Evolutionary conservation across 1,140 invertebrate species (phyloP).

Genomic region (Bombus balteatus): DNA sequence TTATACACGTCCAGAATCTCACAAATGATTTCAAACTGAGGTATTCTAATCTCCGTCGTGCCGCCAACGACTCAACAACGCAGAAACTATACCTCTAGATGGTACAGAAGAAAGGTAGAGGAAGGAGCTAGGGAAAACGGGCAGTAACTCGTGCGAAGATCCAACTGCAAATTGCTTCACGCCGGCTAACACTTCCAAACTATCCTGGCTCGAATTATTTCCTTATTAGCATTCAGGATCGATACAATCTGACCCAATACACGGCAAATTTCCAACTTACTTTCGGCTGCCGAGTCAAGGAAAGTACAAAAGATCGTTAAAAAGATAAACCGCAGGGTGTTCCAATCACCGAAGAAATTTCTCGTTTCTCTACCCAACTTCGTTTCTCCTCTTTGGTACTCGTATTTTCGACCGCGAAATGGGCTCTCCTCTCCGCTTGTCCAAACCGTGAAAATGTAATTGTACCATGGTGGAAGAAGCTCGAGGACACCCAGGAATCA

Average conservation of each 20-base stretch:
- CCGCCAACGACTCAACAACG: background rate
- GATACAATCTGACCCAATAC: conserved; percentile 38
- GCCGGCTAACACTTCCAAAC: background rate
- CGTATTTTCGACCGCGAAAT: conserved; percentile 48
- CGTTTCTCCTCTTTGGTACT: background rate
- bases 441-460: conserved; percentile 59
- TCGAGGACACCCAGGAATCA: conserved; percentile 10
- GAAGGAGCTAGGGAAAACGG: too few relatives aligned
- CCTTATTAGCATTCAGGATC: conserved; percentile 62
- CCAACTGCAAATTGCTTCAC: conserved; percentile 31
- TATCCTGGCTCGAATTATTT: conserved; percentile 10
- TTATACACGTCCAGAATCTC: too few relatives aligned
- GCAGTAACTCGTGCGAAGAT: background rate
- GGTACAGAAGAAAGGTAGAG: too few relatives aligned
- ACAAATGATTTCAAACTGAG: background rate
- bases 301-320: conserved; percentile 54
- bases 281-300: conserved; percentile 8
- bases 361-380: background rate
- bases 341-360: conserved; percentile 60
- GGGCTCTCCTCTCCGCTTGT: conserved; percentile 16
- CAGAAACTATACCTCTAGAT: background rate
- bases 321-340: conserved; percentile 57
- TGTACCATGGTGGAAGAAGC: conserved; percentile 35
- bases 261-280: conserved; percentile 40
- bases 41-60: background rate